These are phyloP conservation scores for Typhlichthys subterraneus DNA, from an alignment of 2,797 vertebrate species.

Conservation along the genomic window DNA sequence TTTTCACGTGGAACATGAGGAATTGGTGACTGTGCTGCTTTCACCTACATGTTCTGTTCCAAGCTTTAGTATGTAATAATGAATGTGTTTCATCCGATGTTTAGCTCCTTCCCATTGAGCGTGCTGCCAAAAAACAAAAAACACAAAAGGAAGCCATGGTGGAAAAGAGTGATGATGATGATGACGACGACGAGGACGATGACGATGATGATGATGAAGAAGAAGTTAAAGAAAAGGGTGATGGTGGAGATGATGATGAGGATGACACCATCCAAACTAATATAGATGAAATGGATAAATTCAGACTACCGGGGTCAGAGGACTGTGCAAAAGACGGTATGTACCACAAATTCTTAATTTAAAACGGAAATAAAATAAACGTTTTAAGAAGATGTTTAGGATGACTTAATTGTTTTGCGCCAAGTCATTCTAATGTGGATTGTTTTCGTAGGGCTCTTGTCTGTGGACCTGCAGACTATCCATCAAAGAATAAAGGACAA, in stretches of 20 bases:
- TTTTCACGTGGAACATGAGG: background rate
- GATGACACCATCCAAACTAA: conserved; percentile 83
- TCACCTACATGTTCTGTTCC: too few relatives aligned
- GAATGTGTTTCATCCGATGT: conserved; percentile 3
- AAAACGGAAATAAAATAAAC: background rate
- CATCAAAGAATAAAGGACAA: conserved; percentile 95
- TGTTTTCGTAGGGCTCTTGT: conserved; percentile 70
- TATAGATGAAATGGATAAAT: conserved; percentile 82
- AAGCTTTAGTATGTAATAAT: background rate
- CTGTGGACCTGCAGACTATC: conserved; percentile 85
- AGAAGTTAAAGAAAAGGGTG: conserved; percentile 23
- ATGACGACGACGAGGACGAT: conserved; percentile 60
- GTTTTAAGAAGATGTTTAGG: background rate
- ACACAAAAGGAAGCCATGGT: conserved; percentile 49
- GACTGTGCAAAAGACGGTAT: conserved; percentile 85
- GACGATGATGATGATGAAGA: conserved; percentile 28
- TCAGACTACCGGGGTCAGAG: conserved; percentile 83
- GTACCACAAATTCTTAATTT: background rate
- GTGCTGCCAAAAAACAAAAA: conserved; percentile 87
- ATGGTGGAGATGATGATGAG: conserved; percentile 71
- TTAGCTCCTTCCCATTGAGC: conserved; percentile 94
- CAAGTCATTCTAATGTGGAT: background rate
- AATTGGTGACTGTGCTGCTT: too few relatives aligned
- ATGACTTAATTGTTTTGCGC: background rate
- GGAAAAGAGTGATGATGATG: conserved; percentile 74